Evolutionary conservation across 2,113 vertebrate species (phyloP).

Genomic region (Willisornis vidua): DNA sequence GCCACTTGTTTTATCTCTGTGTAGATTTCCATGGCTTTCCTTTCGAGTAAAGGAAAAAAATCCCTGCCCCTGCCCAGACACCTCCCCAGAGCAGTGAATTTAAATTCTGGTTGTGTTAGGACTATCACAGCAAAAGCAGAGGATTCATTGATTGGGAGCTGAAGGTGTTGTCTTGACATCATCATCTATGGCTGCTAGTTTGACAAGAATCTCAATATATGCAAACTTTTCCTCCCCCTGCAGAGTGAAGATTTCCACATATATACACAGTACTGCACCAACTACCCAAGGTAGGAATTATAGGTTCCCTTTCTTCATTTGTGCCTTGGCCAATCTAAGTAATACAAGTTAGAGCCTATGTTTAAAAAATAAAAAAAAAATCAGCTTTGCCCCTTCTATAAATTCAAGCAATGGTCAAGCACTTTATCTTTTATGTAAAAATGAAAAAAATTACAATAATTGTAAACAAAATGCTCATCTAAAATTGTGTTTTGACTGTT

Average conservation of each 20-base stretch:
- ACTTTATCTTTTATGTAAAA: neutral
- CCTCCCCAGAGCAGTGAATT: neutral
- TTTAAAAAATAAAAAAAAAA: neutral
- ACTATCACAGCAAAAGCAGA: neutral
- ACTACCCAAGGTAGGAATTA: constrained; percentile 88
- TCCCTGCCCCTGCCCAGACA: accelerated
- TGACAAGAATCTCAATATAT: constrained; percentile 1
- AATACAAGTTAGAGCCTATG: neutral
- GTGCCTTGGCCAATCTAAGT: neutral
- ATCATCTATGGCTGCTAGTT: neutral
- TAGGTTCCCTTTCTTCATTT: neutral
- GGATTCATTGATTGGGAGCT: neutral
- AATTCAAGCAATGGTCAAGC: neutral
- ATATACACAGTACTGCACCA: constrained; percentile 95
- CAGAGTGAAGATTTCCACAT: constrained; percentile 98
- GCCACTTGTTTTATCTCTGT: neutral
- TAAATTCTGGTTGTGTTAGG: neutral
- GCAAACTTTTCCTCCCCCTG: neutral
- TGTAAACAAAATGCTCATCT: neutral
- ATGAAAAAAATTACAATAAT: too few species aligned
- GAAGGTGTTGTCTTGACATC: neutral
- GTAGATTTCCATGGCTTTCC: neutral
- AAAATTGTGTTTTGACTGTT: neutral
- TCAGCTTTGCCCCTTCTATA: neutral
- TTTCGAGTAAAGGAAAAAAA: neutral